Conservation (phyloP, 2,113 vertebrate genomes). For the Numenius arquata region DNA sequence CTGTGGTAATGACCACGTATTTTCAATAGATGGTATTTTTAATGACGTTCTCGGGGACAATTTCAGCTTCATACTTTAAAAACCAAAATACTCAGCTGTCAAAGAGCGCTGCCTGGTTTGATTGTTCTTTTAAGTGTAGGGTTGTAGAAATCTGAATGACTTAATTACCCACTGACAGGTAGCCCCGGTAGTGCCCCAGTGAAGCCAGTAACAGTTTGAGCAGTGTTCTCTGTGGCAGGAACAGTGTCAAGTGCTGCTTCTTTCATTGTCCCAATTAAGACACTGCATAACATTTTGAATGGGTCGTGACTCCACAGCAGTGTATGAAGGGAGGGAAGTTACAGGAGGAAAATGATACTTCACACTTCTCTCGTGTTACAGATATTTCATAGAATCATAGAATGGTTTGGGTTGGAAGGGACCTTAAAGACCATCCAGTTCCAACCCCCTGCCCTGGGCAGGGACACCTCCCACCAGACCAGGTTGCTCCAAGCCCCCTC, state of each 20-base stretch:
- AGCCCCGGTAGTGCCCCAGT: background rate
- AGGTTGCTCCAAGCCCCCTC: too few relatives aligned
- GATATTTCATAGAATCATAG: background rate
- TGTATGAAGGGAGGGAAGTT: background rate
- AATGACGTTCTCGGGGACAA: background rate
- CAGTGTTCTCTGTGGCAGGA: background rate
- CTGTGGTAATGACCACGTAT: background rate
- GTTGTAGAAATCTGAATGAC: background rate
- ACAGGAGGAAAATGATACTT: background rate
- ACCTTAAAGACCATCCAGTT: too few relatives aligned
- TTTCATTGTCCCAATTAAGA: background rate
- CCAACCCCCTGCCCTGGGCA: too few relatives aligned
- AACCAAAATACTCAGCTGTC: background rate
- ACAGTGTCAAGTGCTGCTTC: background rate
- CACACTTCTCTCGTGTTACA: background rate
- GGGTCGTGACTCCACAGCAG: background rate
- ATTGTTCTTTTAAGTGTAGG: background rate
- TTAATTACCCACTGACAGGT: background rate
- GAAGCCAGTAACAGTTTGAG: background rate
- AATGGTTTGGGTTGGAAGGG: too few relatives aligned
- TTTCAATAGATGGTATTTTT: background rate
- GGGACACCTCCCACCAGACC: too few relatives aligned
- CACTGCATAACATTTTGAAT: background rate
- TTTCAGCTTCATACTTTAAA: background rate
- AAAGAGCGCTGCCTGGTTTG: background rate